Evolutionary conservation across 2,888 invertebrate genomes (phyloP), one percentile per base, ranked within the genome.

Genomic region (Balanococcus diminutus): DNA sequence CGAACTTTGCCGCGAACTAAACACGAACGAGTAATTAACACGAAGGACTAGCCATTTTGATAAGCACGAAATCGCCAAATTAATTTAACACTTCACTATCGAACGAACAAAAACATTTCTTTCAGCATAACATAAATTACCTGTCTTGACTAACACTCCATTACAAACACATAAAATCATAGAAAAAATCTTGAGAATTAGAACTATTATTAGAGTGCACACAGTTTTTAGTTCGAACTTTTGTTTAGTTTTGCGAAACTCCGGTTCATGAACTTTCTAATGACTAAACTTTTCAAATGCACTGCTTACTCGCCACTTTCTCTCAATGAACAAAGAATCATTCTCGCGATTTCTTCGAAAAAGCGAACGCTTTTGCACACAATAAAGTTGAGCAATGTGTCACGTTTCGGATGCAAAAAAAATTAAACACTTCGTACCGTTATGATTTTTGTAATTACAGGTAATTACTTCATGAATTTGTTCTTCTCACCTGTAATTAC

Each of bases 121-220:
- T 61, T 83, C 61, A 28, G 46, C 83, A 83, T 83, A 83, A 36
- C 83, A 82, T 82, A 83, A 83, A 83, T 83, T 83, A 83, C 61
- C 83, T 83, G 83, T 61, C 83, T 36, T 83, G n/a, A 36, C 83
- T 51, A 82, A 83, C 83, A 83, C 83, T 83, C 83, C 83, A 83
- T 83, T 83, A 83, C 83, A 83, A 61, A 83, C 56, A 83, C 83
- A 51, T 56, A 32, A 83, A 83, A 31, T 46, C 81, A 79, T 79
- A 79, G 75, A 79, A 19, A 36, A 79, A 79, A 79, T 79, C 31
- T 79, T 79, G 8, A 11, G 75, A 75, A 79, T 36, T 79, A 79
- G 75, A 28, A 36, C 36, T 36, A 79, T 79, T 79, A 36, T 6
- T 79, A 79, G n/a, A n/a, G 19, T 79, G 19, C 36, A 79, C 31